phyloP scores from a whole-genome alignment of 2,113 vertebrate genomes.

The Cryptomyrus ogoouensis region DNA sequence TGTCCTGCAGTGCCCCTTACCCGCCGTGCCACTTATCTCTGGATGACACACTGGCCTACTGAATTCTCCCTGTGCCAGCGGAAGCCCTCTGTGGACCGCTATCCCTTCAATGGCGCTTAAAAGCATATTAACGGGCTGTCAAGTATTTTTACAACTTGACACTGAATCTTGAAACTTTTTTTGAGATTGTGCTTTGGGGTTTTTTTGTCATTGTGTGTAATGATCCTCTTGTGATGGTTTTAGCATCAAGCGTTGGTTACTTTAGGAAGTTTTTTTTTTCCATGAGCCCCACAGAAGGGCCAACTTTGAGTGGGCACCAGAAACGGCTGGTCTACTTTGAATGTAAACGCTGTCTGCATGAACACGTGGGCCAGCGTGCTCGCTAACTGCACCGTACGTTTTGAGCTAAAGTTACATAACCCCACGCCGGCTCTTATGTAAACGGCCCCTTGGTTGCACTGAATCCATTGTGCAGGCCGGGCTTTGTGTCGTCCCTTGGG shows the following conservation, averaged over 20 bases:
- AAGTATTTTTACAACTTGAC: background rate
- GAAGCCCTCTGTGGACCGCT: background rate
- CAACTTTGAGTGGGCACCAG: background rate
- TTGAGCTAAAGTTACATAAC: constrained; percentile 21
- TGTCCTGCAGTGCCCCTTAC: background rate
- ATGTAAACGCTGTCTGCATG: background rate
- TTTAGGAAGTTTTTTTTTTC: background rate
- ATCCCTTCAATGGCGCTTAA: background rate
- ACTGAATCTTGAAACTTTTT: background rate
- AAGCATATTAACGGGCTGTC: background rate
- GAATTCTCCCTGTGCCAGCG: background rate
- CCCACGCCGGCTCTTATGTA: constrained; percentile 22
- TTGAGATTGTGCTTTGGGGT: background rate
- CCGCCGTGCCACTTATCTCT: constrained; percentile 4
- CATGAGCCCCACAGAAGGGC: background rate
- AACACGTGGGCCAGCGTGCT: background rate
- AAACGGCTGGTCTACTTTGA: background rate
- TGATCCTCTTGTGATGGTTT: background rate
- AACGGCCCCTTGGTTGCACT: background rate
- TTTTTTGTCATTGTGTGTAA: background rate
- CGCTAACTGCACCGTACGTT: background rate
- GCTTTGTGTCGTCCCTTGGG: background rate
- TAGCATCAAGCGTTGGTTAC: background rate
- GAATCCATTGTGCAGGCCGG: background rate
- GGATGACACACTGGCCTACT: constrained; percentile 20